Percentiles rank a stretch among this genome's conserved stretches.
phyloP scores from a whole-genome alignment of 1,140 invertebrate genomes.

The Holotrichia oblita region DNA sequence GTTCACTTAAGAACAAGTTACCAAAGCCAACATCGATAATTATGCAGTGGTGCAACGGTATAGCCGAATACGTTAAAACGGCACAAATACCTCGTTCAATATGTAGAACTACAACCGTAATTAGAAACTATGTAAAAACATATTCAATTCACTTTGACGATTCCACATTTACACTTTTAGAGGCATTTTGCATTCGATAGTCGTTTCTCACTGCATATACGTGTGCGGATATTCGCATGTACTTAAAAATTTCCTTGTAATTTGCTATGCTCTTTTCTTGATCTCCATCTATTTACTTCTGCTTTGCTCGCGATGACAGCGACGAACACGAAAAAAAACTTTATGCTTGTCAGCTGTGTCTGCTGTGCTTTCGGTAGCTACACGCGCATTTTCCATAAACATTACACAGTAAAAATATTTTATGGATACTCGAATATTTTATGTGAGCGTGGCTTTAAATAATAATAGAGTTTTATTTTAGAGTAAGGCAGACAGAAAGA shows the following conservation, averaged over 20 bases:
- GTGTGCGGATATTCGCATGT: background rate
- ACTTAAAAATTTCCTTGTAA: conserved; percentile 18
- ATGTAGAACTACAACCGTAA: too few relatives aligned
- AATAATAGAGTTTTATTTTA: conserved; percentile 18
- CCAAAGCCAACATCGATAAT: too few relatives aligned
- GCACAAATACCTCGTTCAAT: too few relatives aligned
- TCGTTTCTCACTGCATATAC: background rate
- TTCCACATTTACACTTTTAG: background rate
- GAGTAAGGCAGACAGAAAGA: background rate
- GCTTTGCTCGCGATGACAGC: background rate
- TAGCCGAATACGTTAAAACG: too few relatives aligned
- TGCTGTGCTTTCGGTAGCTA: background rate
- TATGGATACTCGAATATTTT: conserved; percentile 3
- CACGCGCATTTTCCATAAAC: background rate
- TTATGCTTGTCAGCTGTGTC: background rate
- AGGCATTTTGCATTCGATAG: background rate
- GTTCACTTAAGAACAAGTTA: too few relatives aligned
- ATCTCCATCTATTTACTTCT: conserved; percentile 7
- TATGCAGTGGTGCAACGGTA: too few relatives aligned
- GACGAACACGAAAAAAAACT: background rate
- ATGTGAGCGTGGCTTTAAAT: conserved; percentile 12
- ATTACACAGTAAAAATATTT: conserved; percentile 18
- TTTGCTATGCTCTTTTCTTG: conserved; percentile 12
- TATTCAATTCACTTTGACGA: conserved; percentile 6
- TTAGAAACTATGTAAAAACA: background rate